Evolutionary conservation across 2,113 vertebrate genomes (phyloP), one percentile per base, ranked within the genome.

Genomic region (Todiramphus saurophagus): DNA sequence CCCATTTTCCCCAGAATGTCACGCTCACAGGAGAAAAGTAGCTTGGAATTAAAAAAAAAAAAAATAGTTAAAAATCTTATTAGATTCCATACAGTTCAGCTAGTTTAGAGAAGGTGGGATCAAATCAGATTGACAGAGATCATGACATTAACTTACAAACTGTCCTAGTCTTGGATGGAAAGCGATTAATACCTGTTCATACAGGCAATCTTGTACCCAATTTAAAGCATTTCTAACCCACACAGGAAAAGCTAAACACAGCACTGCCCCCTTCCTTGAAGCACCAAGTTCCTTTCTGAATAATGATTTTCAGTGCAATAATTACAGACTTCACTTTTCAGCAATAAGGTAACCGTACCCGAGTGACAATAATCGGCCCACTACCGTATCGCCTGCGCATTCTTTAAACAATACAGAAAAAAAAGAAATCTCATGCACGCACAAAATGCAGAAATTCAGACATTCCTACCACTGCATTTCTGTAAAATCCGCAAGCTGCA

Each of bases 251-350:
- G n/a, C 10, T 25, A 27, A 80, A 46, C 53, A 25, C 30, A 63
- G 16, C 53, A 20, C 9, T 39, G 37, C 12, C 19, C 17, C 63
- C 23, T 62, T 44, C 33, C 35, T n/a, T 27, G 4, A 21, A 51
- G 9, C 4, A 10, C 17, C 24, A 23, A 0, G 0, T 74, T 59
- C 35, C 33, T 11, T 5, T 35, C 59, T 30, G 5, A 73, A 59
- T 10, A 24, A 11, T 9, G 2, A 66, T 43, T 80, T 53, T 31
- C 28, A 37, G 21, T 37, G 41, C 50, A 69, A 33, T 20, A 41
- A 56, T 20, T 13, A 67, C 9, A 53, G 53, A 24, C 7, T 37
- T 59, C 8, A 10, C 41, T 63, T 72, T 53, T n/a, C 51, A 62
- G 53, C 50, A 79, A 11, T 66, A 56, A 12, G 1, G 3, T 13